phyloP scores from a whole-genome alignment of 2,113 vertebrate species.

The Megaleporinus macrocephalus region DNA sequence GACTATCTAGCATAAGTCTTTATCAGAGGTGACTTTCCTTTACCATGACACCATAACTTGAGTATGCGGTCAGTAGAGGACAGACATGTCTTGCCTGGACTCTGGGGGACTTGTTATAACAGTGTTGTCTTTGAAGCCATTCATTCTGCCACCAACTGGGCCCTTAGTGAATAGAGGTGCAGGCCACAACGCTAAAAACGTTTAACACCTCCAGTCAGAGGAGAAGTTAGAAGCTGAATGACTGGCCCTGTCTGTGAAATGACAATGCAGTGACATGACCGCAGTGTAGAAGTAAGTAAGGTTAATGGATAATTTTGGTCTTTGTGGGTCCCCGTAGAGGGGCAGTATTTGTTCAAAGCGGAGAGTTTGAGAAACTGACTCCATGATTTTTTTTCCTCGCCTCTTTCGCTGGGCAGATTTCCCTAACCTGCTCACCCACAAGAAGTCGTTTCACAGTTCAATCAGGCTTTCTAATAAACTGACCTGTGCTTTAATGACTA shows the following conservation, averaged over 20 bases:
- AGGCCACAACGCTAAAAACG: constrained; percentile 2
- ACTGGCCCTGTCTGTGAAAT: background rate
- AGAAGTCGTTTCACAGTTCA: constrained; percentile 81
- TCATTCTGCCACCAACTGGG: constrained; percentile 34
- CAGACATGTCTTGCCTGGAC: constrained; percentile 20
- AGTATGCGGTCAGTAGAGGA: constrained; percentile 22
- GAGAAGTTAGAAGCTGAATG: background rate
- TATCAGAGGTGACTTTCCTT: background rate
- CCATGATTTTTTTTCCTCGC: constrained; percentile 21
- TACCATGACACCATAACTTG: background rate
- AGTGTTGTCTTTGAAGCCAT: constrained; percentile 35
- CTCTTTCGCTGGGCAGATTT: constrained; percentile 58
- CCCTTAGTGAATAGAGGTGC: constrained; percentile 30
- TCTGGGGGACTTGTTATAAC: constrained; percentile 33
- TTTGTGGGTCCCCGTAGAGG: constrained; percentile 1
- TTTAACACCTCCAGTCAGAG: constrained; percentile 25
- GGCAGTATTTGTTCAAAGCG: constrained; percentile 20
- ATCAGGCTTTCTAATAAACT: constrained; percentile 83
- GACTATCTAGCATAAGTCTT: background rate
- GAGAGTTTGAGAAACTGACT: constrained; percentile 11
- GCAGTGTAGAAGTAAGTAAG: constrained; percentile 13
- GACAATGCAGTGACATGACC: constrained; percentile 1
- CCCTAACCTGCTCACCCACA: constrained; percentile 57
- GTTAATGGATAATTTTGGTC: constrained; percentile 36
- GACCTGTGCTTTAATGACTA: constrained; percentile 81